A percentile compares a stretch with the other conserved stretches of the same genome.
Conservation (phyloP, 2,888 invertebrate species). For the Lepidonotus clava region DNA sequence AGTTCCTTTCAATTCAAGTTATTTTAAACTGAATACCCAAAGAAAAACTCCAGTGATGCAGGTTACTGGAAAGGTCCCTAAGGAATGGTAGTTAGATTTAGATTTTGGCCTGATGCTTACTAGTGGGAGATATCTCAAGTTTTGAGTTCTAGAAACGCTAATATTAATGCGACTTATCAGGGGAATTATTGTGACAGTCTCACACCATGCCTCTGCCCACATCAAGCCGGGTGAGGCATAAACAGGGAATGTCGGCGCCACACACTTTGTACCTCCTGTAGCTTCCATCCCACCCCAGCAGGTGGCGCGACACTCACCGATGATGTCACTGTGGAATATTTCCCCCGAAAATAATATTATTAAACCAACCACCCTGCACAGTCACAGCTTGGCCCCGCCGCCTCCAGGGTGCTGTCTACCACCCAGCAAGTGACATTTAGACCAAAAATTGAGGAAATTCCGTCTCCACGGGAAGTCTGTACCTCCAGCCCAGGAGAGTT, state of each 20-base stretch:
- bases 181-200: too few relatives aligned
- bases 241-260: background rate
- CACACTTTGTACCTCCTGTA: background rate
- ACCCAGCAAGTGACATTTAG: conserved; percentile 1
- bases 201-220: background rate
- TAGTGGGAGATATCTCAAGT: too few relatives aligned
- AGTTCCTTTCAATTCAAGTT: too few relatives aligned
- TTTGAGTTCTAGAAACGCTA: too few relatives aligned
- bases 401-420: too few relatives aligned
- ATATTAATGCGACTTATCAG: too few relatives aligned
- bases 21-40: too few relatives aligned
- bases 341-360: background rate
- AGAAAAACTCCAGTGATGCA: too few relatives aligned
- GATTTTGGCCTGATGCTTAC: too few relatives aligned
- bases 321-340: background rate
- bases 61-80: too few relatives aligned
- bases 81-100: too few relatives aligned
- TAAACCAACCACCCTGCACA: background rate
- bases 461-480: background rate
- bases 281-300: background rate
- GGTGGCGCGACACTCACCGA: background rate
- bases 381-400: background rate
- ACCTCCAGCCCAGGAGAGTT: background rate
- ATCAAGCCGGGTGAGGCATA: background rate
- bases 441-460: background rate